phyloP scores from a whole-genome alignment of 2,113 vertebrate species.

The Thalassarche chlororhynchos region DNA sequence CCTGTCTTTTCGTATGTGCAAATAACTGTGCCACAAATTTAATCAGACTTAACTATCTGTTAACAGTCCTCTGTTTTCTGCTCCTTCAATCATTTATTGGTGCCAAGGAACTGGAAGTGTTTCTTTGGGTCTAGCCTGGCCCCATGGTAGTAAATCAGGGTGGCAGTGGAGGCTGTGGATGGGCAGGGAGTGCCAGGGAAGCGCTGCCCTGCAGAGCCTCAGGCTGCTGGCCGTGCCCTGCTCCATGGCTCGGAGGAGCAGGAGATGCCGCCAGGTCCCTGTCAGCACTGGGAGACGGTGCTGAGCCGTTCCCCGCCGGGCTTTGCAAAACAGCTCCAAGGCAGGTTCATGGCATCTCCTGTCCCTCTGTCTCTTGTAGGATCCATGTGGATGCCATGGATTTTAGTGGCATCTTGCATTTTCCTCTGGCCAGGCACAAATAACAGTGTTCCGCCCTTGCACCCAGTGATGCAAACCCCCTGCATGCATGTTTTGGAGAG shows the following conservation, averaged over 20 bases:
- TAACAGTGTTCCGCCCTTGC: neutral
- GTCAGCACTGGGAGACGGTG: rapidly evolving
- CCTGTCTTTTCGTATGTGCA: neutral
- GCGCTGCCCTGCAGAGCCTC: neutral
- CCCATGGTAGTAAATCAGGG: neutral
- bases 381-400: neutral
- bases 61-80: neutral
- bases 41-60: neutral
- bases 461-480: neutral
- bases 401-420: neutral
- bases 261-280: rapidly evolving
- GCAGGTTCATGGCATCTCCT: neutral
- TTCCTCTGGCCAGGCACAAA: neutral
- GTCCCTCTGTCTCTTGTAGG: neutral
- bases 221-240: neutral
- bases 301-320: neutral
- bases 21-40: neutral
- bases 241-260: neutral
- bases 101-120: neutral
- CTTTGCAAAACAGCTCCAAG: neutral
- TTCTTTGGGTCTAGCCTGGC: neutral
- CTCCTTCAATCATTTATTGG: neutral
- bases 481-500: neutral
- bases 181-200: neutral
- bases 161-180: rapidly evolving